Percentiles rank a stretch among this genome's conserved stretches.
Conservation (phyloP, 1,140 invertebrate genomes). For the Paraescarpia echinospica region DNA sequence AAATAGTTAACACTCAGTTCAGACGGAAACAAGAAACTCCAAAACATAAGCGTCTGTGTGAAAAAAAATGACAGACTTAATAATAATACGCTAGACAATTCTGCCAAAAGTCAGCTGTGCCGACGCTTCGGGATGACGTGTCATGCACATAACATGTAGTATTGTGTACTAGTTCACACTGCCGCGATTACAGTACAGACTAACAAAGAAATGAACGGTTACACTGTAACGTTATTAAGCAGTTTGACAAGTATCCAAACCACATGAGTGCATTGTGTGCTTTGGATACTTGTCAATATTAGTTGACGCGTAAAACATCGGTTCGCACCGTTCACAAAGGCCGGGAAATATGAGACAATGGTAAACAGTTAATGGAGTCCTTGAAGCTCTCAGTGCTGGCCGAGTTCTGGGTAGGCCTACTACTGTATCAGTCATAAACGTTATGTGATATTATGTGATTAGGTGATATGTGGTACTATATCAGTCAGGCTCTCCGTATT, state of each 20-base stretch:
- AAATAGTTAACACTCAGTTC: not conserved
- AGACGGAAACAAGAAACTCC: not conserved
- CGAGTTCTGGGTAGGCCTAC: no score
- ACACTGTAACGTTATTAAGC: not conserved
- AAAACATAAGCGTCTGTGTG: not conserved
- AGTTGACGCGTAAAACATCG: not conserved
- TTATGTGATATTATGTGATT: no score
- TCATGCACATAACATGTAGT: no score
- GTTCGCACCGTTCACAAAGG: not conserved
- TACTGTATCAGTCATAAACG: no score
- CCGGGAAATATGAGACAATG: no score
- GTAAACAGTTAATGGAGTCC: no score
- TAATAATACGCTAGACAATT: not conserved
- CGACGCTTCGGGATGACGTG: not conserved
- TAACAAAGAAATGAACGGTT: not conserved
- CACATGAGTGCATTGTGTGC: not conserved
- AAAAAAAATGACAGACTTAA: not conserved
- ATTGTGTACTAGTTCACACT: not conserved
- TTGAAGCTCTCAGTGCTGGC: no score
- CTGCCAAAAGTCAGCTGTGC: not conserved
- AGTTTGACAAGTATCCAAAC: not conserved
- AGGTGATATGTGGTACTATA: no score
- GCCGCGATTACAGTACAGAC: not conserved
- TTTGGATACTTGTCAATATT: no score
- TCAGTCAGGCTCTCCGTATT: no score